phyloP scores from a whole-genome alignment of 2,888 invertebrate species.

The Eutolmus rufibarbis region DNA sequence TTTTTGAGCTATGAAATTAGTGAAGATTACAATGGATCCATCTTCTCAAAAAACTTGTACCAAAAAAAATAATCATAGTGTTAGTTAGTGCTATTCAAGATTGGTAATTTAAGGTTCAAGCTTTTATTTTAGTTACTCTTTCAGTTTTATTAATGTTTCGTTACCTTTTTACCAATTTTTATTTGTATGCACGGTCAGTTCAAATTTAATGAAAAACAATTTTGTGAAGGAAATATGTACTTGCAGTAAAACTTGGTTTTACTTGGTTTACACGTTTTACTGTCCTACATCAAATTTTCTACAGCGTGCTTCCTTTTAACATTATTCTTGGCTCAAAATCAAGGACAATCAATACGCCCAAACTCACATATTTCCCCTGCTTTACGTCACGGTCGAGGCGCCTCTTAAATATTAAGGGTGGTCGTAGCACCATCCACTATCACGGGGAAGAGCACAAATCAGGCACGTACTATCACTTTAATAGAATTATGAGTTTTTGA shows the following conservation, averaged over 20 bases:
- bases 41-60: no score
- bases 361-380: background rate
- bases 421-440: background rate
- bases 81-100: no score
- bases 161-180: no score
- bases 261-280: background rate
- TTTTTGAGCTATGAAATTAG: no score
- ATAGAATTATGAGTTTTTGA: constrained; percentile 40
- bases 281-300: background rate
- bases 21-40: no score
- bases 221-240: background rate
- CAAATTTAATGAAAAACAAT: no score
- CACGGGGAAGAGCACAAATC: constrained; percentile 3
- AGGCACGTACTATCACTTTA: constrained; percentile 40
- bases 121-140: no score
- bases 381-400: background rate
- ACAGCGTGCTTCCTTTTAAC: background rate
- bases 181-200: no score
- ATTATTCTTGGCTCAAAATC: background rate
- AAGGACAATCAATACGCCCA: background rate
- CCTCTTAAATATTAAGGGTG: background rate
- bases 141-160: no score
- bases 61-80: no score
- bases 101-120: no score
- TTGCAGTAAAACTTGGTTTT: background rate